phyloP scores from a whole-genome alignment of 2,888 invertebrate genomes.

The Villa cingulata region DNA sequence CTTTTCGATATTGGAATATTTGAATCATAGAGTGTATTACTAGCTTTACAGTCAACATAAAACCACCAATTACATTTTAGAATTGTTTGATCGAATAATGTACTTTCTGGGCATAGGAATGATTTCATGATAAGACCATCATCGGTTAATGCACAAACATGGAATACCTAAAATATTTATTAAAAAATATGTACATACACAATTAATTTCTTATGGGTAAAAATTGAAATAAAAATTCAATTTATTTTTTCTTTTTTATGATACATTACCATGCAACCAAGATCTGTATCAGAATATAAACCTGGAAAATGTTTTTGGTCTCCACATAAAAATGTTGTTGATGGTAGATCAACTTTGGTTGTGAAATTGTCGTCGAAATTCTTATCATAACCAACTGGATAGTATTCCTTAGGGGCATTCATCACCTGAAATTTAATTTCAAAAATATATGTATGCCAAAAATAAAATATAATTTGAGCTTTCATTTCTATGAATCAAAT shows the following conservation, averaged over 20 bases:
- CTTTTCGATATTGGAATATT: slow-evolving; percentile 85
- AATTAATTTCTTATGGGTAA: not conserved
- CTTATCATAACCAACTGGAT: slow-evolving; percentile 77
- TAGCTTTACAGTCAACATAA: slow-evolving; percentile 78
- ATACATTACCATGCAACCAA: slow-evolving; percentile 70
- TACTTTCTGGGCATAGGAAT: slow-evolving; percentile 81
- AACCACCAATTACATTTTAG: slow-evolving; percentile 92
- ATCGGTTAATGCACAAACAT: slow-evolving; percentile 79
- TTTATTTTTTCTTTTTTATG: no score
- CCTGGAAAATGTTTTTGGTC: slow-evolving; percentile 86
- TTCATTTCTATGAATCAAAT: no score
- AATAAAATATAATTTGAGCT: no score
- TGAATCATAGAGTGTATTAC: slow-evolving; percentile 68
- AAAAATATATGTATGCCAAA: no score
- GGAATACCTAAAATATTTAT: slow-evolving; percentile 58
- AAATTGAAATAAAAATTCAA: not conserved
- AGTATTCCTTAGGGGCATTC: slow-evolving; percentile 82
- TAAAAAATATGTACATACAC: not conserved
- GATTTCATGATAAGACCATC: slow-evolving; percentile 83
- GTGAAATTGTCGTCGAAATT: slow-evolving; percentile 80
- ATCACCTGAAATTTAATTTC: slow-evolving; percentile 46
- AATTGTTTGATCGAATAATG: slow-evolving; percentile 80
- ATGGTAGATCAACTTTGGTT: slow-evolving; percentile 69
- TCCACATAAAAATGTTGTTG: slow-evolving; percentile 71
- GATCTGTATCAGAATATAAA: slow-evolving; percentile 71